Conservation (phyloP, 2,113 vertebrate genomes). For the Nothobranchius furzeri region DNA sequence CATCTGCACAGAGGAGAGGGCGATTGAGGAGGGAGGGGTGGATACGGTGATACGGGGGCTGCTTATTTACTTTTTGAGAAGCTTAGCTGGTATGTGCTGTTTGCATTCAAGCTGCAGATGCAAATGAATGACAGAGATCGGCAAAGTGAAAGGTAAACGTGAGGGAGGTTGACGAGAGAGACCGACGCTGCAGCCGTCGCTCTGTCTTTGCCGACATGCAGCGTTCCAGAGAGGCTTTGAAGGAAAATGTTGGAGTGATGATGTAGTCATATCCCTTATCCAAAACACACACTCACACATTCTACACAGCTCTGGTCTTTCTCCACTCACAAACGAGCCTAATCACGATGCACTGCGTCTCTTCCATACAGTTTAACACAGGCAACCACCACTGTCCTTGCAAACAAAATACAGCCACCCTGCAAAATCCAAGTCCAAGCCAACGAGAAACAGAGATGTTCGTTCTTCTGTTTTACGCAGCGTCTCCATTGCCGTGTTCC, state of each 20-base stretch:
- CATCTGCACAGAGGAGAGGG: slow-evolving; percentile 23
- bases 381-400: slow-evolving; percentile 5
- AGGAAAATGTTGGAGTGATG: slow-evolving; percentile 17
- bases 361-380: slow-evolving; percentile 13
- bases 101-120: slow-evolving; percentile 27
- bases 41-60: not conserved
- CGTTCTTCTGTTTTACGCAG: slow-evolving; percentile 25
- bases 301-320: slow-evolving; percentile 7
- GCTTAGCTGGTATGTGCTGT: slow-evolving; percentile 40
- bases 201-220: not conserved
- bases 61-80: slow-evolving; percentile 25
- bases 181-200: not conserved
- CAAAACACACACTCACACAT: not conserved
- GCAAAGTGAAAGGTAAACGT: slow-evolving; percentile 9
- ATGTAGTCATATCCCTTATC: not conserved
- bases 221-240: not conserved
- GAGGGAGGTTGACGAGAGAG: slow-evolving; percentile 13
- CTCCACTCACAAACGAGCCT: slow-evolving; percentile 35
- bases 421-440: slow-evolving; percentile 42
- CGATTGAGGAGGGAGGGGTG: not conserved
- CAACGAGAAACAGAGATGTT: slow-evolving; percentile 5
- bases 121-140: slow-evolving; percentile 4
- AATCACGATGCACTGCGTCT: slow-evolving; percentile 35
- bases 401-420: slow-evolving; percentile 2
- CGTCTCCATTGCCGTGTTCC: slow-evolving; percentile 29